These are phyloP conservation scores for Xylota segnis DNA, from an alignment of 2,888 invertebrate species.

Conservation along the genomic window DNA sequence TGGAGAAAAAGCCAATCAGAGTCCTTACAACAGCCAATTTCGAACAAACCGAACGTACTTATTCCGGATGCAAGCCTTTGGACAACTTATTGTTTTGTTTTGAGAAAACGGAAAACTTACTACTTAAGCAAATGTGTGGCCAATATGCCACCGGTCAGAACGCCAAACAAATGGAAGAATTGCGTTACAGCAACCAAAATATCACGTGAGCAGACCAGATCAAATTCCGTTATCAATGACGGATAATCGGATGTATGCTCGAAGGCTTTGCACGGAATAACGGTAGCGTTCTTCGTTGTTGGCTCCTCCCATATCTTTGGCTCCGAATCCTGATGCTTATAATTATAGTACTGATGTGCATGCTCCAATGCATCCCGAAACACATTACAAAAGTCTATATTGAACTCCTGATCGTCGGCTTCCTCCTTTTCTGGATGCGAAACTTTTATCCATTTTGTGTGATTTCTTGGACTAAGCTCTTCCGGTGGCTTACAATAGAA, in stretches of 20 bases:
- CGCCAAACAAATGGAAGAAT: slow-evolving; percentile 85
- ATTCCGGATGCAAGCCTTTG: slow-evolving; percentile 68
- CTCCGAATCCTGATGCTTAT: slow-evolving; percentile 80
- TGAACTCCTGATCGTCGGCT: slow-evolving; percentile 83
- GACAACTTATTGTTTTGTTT: not conserved
- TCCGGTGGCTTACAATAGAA: slow-evolving; percentile 85
- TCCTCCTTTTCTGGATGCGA: slow-evolving; percentile 84
- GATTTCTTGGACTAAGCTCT: slow-evolving; percentile 80
- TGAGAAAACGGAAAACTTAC: slow-evolving; percentile 82
- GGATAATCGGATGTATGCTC: slow-evolving; percentile 82
- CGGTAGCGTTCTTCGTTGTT: slow-evolving; percentile 80
- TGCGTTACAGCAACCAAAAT: slow-evolving; percentile 85
- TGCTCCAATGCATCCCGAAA: slow-evolving; percentile 84
- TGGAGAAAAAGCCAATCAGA: slow-evolving; percentile 25
- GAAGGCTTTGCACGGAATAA: slow-evolving; percentile 84
- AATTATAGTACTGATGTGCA: slow-evolving; percentile 83
- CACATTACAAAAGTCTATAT: slow-evolving; percentile 84
- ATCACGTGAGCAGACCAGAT: slow-evolving; percentile 85
- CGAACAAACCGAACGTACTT: slow-evolving; percentile 58
- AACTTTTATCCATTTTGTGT: slow-evolving; percentile 84
- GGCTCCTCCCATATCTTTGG: slow-evolving; percentile 83
- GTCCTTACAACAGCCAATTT: slow-evolving; percentile 28
- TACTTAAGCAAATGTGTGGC: slow-evolving; percentile 84
- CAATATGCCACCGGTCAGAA: slow-evolving; percentile 84
- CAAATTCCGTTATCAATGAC: slow-evolving; percentile 85